Evolutionary conservation across 2,113 vertebrate species (phyloP).

Genomic region (Pristiophorus japonicus): DNA sequence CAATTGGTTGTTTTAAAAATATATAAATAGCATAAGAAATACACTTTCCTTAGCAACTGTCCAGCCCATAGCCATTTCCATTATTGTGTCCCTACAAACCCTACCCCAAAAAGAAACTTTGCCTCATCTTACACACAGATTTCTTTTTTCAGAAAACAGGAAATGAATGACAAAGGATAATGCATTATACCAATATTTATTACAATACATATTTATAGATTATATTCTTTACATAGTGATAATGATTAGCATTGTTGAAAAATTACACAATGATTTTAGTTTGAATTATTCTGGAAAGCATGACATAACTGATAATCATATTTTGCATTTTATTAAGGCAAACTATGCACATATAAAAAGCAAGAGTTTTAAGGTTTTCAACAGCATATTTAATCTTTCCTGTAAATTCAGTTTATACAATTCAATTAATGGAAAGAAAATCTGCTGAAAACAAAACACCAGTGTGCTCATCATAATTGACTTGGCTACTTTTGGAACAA

Average conservation of each 20-base stretch:
- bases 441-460: neutral
- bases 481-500: neutral
- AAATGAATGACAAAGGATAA: neutral
- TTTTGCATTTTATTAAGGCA: neutral
- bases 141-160: neutral
- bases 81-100: neutral
- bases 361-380: neutral
- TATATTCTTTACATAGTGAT: neutral
- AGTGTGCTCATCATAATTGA: neutral
- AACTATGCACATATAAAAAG: neutral
- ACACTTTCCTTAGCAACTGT: neutral
- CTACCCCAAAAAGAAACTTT: neutral
- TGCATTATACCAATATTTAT: neutral
- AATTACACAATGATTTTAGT: neutral
- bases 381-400: neutral
- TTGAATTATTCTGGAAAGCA: neutral
- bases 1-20: neutral
- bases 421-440: neutral
- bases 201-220: neutral
- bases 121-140: neutral
- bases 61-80: neutral
- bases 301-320: neutral
- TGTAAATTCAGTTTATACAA: neutral
- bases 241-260: neutral
- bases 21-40: neutral